These are phyloP conservation scores for Natrix natrix DNA, from an alignment of 2,797 vertebrate genomes.

Conservation along the genomic window DNA sequence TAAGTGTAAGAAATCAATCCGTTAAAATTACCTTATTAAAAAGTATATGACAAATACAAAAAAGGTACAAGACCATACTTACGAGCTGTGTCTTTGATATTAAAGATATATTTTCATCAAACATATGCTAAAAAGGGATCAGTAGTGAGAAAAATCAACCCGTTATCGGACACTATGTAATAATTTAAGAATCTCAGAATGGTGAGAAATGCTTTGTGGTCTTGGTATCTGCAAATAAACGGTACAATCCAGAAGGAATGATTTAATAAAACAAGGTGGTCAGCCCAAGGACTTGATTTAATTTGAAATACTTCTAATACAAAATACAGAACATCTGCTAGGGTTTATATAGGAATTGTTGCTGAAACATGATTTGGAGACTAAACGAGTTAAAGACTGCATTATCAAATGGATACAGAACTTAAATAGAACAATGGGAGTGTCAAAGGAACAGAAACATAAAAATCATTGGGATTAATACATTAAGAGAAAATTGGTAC, in stretches of 20 bases:
- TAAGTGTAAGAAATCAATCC: neutral
- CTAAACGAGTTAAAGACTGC: neutral
- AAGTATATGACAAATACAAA: neutral
- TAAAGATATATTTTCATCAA: neutral
- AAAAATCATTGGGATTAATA: neutral
- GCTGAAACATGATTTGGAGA: neutral
- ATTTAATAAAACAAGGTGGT: neutral
- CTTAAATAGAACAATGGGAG: neutral
- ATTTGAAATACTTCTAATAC: neutral
- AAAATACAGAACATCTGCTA: neutral
- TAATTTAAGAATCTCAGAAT: neutral
- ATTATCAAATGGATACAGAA: neutral
- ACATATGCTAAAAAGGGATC: neutral
- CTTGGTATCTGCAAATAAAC: neutral
- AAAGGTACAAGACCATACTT: neutral
- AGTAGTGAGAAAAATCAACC: neutral
- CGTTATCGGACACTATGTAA: too few species aligned
- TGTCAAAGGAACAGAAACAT: neutral
- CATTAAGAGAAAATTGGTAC: neutral
- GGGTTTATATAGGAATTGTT: neutral
- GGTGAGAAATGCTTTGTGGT: neutral
- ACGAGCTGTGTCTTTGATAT: neutral
- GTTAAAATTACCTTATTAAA: neutral
- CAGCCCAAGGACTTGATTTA: neutral
- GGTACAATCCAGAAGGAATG: neutral